phyloP scores from a whole-genome alignment of 2,797 vertebrate species.

The Tapirus indicus region DNA sequence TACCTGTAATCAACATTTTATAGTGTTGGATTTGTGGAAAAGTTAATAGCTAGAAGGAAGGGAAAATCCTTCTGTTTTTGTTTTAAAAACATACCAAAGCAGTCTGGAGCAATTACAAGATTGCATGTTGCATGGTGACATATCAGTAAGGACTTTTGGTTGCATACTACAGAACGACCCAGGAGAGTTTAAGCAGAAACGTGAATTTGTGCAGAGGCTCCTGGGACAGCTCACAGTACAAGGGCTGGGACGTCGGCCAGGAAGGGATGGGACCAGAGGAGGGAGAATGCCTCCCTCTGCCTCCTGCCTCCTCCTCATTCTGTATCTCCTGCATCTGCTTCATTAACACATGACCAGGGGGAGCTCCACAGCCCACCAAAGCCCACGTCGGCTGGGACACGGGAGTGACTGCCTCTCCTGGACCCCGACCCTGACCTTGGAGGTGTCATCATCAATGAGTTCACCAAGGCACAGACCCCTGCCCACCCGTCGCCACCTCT shows the following conservation, averaged over 20 bases:
- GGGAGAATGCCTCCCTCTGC: background rate
- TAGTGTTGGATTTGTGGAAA: background rate
- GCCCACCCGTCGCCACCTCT: background rate
- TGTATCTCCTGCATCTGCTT: rapidly evolving
- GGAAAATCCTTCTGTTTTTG: background rate
- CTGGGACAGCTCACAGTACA: too few species aligned
- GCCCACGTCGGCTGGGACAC: too few species aligned
- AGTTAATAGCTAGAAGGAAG: background rate
- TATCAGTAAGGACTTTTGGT: too few species aligned
- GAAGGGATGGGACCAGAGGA: background rate
- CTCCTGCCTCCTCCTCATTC: too few species aligned
- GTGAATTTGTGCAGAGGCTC: background rate
- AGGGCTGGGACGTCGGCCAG: background rate
- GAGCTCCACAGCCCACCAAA: too few species aligned
- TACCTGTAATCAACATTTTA: background rate
- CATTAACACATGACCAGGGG: too few species aligned
- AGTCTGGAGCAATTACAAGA: background rate
- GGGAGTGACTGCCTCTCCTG: too few species aligned
- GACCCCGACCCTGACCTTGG: too few species aligned
- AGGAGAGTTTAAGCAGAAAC: background rate
- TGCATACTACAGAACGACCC: background rate
- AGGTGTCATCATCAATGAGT: too few species aligned
- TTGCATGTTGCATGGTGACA: too few species aligned
- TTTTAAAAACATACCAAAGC: background rate
- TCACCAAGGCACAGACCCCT: too few species aligned